These are phyloP conservation scores for Cichladusa arquata DNA, from an alignment of 2,113 vertebrate genomes.

Conservation along the genomic window DNA sequence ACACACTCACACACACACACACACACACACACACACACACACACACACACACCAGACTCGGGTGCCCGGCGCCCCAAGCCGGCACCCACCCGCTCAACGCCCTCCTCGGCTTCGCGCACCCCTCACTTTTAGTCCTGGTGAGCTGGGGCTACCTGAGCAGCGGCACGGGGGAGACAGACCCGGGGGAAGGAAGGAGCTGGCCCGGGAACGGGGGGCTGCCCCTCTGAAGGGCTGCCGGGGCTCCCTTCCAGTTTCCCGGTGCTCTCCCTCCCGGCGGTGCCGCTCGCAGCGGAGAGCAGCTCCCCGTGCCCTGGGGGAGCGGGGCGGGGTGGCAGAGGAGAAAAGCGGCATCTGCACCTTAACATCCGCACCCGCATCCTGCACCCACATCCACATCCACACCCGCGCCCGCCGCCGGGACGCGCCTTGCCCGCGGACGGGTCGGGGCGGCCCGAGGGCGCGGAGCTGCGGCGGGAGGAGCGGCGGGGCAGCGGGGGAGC, in stretches of 20 bases:
- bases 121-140: background rate
- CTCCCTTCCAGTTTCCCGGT: background rate
- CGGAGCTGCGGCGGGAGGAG: background rate
- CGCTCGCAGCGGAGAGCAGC: background rate
- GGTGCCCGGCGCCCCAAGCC: background rate
- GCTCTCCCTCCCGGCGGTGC: background rate
- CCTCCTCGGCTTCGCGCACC: background rate
- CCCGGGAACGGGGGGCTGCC: no score
- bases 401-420: background rate
- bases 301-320: no score
- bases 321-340: accelerated
- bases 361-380: background rate
- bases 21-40: background rate
- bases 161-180: background rate
- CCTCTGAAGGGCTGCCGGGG: no score
- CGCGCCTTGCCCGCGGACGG: background rate
- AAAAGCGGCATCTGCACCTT: background rate
- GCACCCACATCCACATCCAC: background rate
- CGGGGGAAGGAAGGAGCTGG: no score
- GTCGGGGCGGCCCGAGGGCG: background rate
- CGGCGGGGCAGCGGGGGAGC: no score
- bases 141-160: background rate
- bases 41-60: background rate
- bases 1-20: background rate
- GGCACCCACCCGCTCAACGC: accelerated